phyloP scores from a whole-genome alignment of 1,140 invertebrate species.

The Drosophila ohnishii region DNA sequence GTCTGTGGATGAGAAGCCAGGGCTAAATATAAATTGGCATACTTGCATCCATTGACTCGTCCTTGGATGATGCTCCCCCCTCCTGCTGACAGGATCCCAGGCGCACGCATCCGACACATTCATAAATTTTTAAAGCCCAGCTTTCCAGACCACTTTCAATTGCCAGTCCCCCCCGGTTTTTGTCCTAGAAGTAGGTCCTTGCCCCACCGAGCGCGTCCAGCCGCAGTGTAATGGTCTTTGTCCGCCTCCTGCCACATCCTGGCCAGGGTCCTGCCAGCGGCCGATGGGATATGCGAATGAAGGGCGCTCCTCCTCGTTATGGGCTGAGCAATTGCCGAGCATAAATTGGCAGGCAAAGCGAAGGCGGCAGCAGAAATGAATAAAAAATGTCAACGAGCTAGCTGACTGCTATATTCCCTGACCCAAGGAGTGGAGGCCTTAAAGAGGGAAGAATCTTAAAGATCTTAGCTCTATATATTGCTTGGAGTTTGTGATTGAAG shows the following conservation, averaged over 20 bases:
- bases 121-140: constrained; percentile 54
- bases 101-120: constrained; percentile 29
- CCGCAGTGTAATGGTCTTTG: constrained; percentile 50
- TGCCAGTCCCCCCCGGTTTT: constrained; percentile 21
- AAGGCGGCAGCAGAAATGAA: constrained; percentile 26
- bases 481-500: too few species aligned
- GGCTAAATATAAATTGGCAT: constrained; percentile 72
- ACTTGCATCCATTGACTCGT: constrained; percentile 49
- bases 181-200: constrained; percentile 24
- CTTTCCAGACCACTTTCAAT: constrained; percentile 52
- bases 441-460: not conserved
- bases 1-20: constrained; percentile 38
- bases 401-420: constrained; percentile 29
- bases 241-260: constrained; percentile 14
- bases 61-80: constrained; percentile 18
- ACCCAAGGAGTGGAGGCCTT: not conserved
- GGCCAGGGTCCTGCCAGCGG: constrained; percentile 12
- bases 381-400: constrained; percentile 15
- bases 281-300: constrained; percentile 24
- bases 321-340: constrained; percentile 52
- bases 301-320: constrained; percentile 29
- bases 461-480: not conserved
- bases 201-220: constrained; percentile 55
- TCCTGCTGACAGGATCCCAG: not conserved
- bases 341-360: constrained; percentile 48